These are phyloP conservation scores for Pelochelys cantorii DNA, from an alignment of 2,797 vertebrate species.

Conservation along the genomic window DNA sequence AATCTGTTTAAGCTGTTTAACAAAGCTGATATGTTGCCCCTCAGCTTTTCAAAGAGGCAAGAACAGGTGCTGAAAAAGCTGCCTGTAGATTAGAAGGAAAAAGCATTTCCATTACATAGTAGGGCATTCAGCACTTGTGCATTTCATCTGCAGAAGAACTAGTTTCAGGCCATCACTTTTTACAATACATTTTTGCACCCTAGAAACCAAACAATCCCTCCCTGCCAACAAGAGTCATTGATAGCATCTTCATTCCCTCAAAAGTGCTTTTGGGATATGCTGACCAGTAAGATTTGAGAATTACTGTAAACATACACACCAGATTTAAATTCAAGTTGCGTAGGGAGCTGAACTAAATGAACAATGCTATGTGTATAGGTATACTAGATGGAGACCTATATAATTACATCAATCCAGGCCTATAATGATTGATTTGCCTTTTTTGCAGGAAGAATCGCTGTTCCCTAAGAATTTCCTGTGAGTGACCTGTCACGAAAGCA, in stretches of 20 bases:
- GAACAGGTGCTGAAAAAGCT: background rate
- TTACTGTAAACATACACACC: background rate
- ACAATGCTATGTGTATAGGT: background rate
- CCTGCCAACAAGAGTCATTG: background rate
- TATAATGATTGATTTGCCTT: accelerated
- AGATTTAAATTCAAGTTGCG: background rate
- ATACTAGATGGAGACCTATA: background rate
- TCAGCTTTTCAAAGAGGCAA: background rate
- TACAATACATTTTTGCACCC: background rate
- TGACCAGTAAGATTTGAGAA: background rate
- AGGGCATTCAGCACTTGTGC: background rate
- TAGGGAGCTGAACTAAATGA: background rate
- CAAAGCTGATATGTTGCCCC: background rate
- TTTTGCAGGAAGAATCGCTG: slow-evolving; percentile 81
- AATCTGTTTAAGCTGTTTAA: accelerated
- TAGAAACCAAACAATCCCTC: background rate
- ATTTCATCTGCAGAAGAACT: background rate
- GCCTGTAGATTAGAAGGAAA: background rate
- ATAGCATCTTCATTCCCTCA: background rate
- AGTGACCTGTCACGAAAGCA: slow-evolving; percentile 41
- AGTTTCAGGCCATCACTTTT: background rate
- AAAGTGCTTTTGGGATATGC: background rate
- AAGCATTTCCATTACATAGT: accelerated
- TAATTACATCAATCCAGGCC: background rate
- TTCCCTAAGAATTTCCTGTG: slow-evolving; percentile 75